Evolutionary conservation across 2,797 vertebrate genomes (phyloP), one percentile per base, ranked within the genome.

Genomic region (Sylvilagus floridanus): DNA sequence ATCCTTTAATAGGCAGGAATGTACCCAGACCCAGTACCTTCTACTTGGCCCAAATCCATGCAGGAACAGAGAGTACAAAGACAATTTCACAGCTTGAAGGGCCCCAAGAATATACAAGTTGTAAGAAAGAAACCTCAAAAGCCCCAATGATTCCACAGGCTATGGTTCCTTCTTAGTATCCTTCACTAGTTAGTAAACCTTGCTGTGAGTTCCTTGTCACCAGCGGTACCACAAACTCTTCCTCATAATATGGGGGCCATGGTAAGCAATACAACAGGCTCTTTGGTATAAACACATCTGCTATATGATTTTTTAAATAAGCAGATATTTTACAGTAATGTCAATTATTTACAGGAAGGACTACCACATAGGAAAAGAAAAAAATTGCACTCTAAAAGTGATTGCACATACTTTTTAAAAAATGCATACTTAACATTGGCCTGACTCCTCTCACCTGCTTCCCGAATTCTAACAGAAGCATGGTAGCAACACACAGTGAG

Each of bases 211-310:
- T 97, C 97, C 98, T 96, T 96, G 87, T 91, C 96, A 98, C 97
- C 97, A 98, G 97, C 72, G 96, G 98, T 96, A 96, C 96, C 95
- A 98, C 60, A 94, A 97, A 97, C 96, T 97, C 84, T 78, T 97
- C 95, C 87, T 94, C 94, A 93, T 77, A 94, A 95, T 95, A 97
- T 96, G 96, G 96, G 95, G 94, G 54, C 54, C 95, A 95, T 52
- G 84, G 97, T 98, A 98, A 98, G 98, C 98, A 98, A 98, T 97
- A 98, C 98, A 98, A 98, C 98, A 98, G 98, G 98, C 98, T 98
- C 98, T 99, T 99, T 99, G 98, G 98, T 98, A 98, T 98, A 98
- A 98, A 98, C 97, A 98, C 95, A 95, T 97, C 94, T 96, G 86
- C 91, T 96, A 95, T 3, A 47, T 69, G 37, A 42, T 90, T 97